A percentile compares a stretch with the other conserved stretches of the same genome.
Evolutionary conservation across 2,888 invertebrate species (phyloP).

Genomic region (Hedychridium roseum): DNA sequence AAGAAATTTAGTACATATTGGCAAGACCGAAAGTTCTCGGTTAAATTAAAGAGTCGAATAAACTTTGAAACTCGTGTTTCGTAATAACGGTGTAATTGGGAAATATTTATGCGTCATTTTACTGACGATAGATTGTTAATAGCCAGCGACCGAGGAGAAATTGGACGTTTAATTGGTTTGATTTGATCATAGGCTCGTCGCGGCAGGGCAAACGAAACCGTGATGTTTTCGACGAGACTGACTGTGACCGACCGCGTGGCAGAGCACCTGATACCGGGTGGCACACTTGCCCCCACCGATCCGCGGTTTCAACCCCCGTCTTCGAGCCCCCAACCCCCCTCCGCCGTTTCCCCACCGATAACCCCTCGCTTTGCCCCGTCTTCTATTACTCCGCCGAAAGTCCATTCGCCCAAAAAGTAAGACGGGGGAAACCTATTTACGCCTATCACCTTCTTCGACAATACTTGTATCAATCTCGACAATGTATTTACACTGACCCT

Average conservation of each 20-base stretch:
- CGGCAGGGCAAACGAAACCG: conserved; percentile 28
- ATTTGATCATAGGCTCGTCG: too few relatives aligned
- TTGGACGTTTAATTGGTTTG: too few relatives aligned
- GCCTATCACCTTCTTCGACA: neutral
- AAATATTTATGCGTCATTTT: too few relatives aligned
- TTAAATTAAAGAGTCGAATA: too few relatives aligned
- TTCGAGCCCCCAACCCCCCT: neutral
- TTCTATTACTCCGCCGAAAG: neutral
- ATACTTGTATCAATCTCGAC: neutral
- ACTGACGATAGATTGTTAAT: too few relatives aligned
- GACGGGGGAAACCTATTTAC: neutral
- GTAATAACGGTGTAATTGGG: too few relatives aligned
- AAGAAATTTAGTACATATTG: too few relatives aligned
- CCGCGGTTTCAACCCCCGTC: conserved; percentile 1
- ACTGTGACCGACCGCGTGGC: conserved; percentile 52
- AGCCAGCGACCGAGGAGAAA: too few relatives aligned
- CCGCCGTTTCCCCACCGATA: neutral
- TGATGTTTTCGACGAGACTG: conserved; percentile 52
- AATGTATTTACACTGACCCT: too few relatives aligned
- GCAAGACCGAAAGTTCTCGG: too few relatives aligned
- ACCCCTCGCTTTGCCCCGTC: neutral
- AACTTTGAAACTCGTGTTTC: too few relatives aligned
- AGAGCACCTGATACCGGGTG: conserved; percentile 54
- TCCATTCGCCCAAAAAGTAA: neutral
- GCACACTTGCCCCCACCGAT: conserved; percentile 47